These are phyloP conservation scores for Acanthurus leucopareius DNA, from an alignment of 2,797 vertebrate species.

Conservation along the genomic window DNA sequence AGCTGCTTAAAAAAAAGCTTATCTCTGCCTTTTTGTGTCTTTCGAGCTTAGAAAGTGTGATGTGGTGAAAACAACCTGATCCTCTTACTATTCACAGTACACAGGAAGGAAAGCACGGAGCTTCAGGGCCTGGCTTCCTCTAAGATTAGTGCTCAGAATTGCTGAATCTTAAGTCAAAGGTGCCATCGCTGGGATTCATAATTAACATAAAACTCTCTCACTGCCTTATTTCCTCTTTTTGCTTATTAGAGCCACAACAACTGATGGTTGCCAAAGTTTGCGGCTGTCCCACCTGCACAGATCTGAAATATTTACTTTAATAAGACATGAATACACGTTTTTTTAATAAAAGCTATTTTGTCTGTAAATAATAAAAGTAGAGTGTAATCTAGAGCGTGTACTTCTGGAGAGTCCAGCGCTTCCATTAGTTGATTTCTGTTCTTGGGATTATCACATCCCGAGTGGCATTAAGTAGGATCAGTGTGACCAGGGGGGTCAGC, in stretches of 20 bases:
- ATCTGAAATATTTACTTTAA: not conserved
- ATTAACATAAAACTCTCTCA: conserved; percentile 8
- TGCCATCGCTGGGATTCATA: conserved; percentile 25
- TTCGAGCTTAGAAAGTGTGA: conserved; percentile 22
- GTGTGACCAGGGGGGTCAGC: conserved; percentile 49
- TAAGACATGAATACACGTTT: not conserved
- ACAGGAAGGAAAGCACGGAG: conserved; percentile 30
- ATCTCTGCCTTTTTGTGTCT: conserved; percentile 20
- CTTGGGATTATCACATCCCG: conserved; percentile 66
- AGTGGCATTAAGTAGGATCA: conserved; percentile 79
- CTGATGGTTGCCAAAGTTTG: not conserved
- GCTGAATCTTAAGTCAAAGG: conserved; percentile 32
- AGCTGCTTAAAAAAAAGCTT: conserved; percentile 22
- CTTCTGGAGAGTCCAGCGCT: conserved; percentile 40
- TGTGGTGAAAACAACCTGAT: conserved; percentile 32
- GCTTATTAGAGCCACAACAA: not conserved
- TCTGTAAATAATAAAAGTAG: conserved; percentile 20
- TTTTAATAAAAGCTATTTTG: not conserved
- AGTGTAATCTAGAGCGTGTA: conserved; percentile 7
- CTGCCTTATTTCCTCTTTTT: not conserved
- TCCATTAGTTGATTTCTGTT: conserved; percentile 75
- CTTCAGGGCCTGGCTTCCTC: conserved; percentile 1
- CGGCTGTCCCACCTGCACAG: not conserved
- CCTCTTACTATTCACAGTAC: conserved; percentile 32
- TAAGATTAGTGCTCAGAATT: conserved; percentile 24